phyloP scores from a whole-genome alignment of 2,888 invertebrate species.

The Argynnis bischoffii region DNA sequence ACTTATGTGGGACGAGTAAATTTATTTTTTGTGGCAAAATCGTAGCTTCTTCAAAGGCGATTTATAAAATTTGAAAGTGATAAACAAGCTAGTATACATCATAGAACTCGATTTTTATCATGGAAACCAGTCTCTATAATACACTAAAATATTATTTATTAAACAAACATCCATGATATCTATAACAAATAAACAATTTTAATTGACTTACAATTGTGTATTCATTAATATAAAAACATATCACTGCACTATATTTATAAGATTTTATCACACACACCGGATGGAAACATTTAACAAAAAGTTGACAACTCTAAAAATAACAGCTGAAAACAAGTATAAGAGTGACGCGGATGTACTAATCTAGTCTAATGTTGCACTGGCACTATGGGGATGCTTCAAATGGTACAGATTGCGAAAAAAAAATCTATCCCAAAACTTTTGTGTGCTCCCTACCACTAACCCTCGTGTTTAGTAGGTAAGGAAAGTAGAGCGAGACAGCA shows the following conservation, averaged over 20 bases:
- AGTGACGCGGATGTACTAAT: conserved; percentile 23
- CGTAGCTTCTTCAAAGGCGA: conserved; percentile 2
- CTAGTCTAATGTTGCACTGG: conserved; percentile 55
- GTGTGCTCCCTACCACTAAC: conserved; percentile 73
- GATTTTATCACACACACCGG: conserved; percentile 33
- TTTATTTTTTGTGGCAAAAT: conserved; percentile 22
- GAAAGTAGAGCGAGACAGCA: conserved; percentile 56
- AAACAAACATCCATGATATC: background rate
- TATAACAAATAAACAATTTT: background rate
- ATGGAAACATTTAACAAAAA: conserved; percentile 36
- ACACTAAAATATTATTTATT: too few species aligned
- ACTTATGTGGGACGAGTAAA: conserved; percentile 11
- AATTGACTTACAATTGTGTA: conserved; percentile 26
- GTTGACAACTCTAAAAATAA: conserved; percentile 28
- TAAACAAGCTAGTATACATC: conserved; percentile 3
- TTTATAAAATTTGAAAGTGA: conserved; percentile 12
- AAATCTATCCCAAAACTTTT: conserved; percentile 77
- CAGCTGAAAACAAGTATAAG: conserved; percentile 9
- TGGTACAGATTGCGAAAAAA: conserved; percentile 78
- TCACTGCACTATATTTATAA: conserved; percentile 17
- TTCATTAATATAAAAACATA: conserved; percentile 24
- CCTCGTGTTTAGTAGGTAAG: conserved; percentile 69
- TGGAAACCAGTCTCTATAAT: background rate
- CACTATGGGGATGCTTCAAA: conserved; percentile 53
- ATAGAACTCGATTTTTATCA: background rate